A percentile compares a stretch with the other conserved stretches of the same genome.
Conservation (phyloP, 2,797 vertebrate genomes). For the Eospalax fontanierii region DNA sequence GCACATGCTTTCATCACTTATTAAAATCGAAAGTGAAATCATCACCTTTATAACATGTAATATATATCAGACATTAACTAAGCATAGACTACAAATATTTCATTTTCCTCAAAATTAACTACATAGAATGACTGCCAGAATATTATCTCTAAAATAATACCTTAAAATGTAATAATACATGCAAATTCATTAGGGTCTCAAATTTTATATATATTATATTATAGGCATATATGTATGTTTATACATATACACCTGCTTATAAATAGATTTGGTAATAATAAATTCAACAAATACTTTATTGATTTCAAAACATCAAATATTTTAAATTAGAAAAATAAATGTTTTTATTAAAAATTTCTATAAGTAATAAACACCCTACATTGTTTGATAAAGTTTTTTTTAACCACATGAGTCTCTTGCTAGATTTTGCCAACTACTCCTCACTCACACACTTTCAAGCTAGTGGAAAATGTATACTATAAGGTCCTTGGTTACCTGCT, state of each 20-base stretch:
- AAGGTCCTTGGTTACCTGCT: not conserved
- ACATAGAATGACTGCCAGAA: conserved; percentile 59
- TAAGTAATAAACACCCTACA: not conserved
- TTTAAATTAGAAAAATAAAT: conserved; percentile 51
- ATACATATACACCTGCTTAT: not conserved
- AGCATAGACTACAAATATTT: conserved; percentile 81
- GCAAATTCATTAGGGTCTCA: not conserved
- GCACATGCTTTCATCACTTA: conserved; percentile 80
- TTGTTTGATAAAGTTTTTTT: not conserved
- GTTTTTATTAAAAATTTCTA: not conserved
- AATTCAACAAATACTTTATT: not conserved
- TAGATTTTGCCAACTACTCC: not conserved
- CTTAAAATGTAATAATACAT: too few relatives aligned
- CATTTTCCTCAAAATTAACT: conserved; percentile 81
- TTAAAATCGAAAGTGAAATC: conserved; percentile 81
- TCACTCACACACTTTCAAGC: not conserved
- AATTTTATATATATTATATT: not conserved
- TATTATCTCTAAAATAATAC: not conserved
- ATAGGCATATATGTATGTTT: too few relatives aligned
- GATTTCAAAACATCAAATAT: not conserved
- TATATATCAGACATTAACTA: conserved; percentile 85
- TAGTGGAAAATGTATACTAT: not conserved
- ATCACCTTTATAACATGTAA: conserved; percentile 77
- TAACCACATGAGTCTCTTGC: not conserved
- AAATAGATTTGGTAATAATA: not conserved